phyloP scores from a whole-genome alignment of 2,797 vertebrate species.

The Parauchenoglanis punctatus region DNA sequence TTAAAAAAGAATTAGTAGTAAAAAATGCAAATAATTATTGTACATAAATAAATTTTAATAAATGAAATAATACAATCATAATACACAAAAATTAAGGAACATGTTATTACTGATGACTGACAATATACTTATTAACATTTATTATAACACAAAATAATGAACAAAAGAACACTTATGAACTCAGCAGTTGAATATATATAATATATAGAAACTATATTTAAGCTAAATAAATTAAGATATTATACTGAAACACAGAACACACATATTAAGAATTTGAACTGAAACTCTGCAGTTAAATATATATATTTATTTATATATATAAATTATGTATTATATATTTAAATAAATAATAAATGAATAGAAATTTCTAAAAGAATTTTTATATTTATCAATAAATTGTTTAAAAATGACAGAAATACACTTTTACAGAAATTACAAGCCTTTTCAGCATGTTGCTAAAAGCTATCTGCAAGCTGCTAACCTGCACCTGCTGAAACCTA shows the following conservation, averaged over 20 bases:
- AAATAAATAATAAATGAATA: neutral
- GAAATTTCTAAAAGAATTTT: neutral
- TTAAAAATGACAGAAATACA: neutral
- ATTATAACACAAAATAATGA: neutral
- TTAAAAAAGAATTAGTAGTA: no score
- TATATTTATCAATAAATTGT: neutral
- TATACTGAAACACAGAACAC: no score
- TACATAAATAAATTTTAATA: no score
- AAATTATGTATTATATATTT: neutral
- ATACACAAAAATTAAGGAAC: neutral
- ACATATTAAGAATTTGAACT: neutral
- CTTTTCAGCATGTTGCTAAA: constrained; percentile 55
- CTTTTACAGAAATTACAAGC: constrained; percentile 47
- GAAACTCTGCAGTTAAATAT: neutral
- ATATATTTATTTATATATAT: no score
- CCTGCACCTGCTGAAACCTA: constrained; percentile 41
- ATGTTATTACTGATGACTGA: no score
- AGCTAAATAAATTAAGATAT: no score
- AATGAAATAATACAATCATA: no score
- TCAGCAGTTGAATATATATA: neutral
- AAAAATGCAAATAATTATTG: no score
- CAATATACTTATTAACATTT: neutral
- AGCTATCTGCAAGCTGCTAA: constrained; percentile 43
- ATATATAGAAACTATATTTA: neutral
- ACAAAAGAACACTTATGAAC: neutral